These are phyloP conservation scores for Anguilla obscura DNA, from an alignment of 2,797 vertebrate species.

Conservation along the genomic window DNA sequence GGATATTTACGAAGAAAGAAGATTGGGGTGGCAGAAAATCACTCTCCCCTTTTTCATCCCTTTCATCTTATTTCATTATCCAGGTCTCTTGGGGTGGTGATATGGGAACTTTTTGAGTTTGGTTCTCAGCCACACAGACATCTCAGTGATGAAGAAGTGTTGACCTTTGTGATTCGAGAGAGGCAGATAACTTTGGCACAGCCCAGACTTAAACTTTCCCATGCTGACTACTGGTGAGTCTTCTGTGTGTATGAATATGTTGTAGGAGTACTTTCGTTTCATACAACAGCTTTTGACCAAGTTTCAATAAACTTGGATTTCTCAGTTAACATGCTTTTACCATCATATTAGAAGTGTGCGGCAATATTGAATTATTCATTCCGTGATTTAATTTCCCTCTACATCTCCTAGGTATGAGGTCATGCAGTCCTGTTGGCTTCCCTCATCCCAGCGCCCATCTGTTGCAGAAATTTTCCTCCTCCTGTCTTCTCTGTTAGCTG, in stretches of 20 bases:
- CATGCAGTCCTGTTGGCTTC: slow-evolving; percentile 92
- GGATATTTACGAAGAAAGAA: neutral
- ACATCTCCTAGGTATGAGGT: slow-evolving; percentile 83
- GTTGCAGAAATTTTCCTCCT: slow-evolving; percentile 88
- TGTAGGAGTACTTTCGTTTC: neutral
- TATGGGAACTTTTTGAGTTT: slow-evolving; percentile 94
- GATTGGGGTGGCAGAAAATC: neutral
- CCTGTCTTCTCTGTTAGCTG: slow-evolving; percentile 84
- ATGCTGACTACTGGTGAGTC: slow-evolving; percentile 89
- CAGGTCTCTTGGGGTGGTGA: slow-evolving; percentile 91
- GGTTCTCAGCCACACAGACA: slow-evolving; percentile 90
- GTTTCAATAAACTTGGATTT: neutral
- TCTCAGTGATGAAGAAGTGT: slow-evolving; percentile 88
- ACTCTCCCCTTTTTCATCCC: slow-evolving; percentile 15
- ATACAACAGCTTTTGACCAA: neutral
- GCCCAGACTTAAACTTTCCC: slow-evolving; percentile 86
- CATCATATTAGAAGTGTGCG: neutral
- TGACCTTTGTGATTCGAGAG: slow-evolving; percentile 89
- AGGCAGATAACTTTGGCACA: slow-evolving; percentile 89
- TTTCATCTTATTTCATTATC: slow-evolving; percentile 28
- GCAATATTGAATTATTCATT: neutral
- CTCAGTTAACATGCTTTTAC: neutral
- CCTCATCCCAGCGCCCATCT: slow-evolving; percentile 82
- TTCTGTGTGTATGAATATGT: neutral
- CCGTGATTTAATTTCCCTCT: neutral